Conservation (phyloP, 1,140 invertebrate species). For the Drosophila melanogaster region Release_6_plus_ISO1_MT NC_004354.4:4154001-4154500, state of each 20-base stretch:
- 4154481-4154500: background rate
- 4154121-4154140: background rate
- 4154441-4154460: conserved; percentile 35
- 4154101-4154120: background rate
- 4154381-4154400: conserved; percentile 83
- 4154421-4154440: conserved; percentile 81
- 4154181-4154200: conserved; percentile 4
- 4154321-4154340: conserved; percentile 27
- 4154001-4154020: background rate
- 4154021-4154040: background rate
- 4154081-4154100: background rate
- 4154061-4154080: background rate
- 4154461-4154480: conserved; percentile 25
- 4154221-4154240: conserved; percentile 2
- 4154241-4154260: conserved; percentile 25
- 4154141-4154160: background rate
- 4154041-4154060: background rate
- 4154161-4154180: background rate
- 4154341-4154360: background rate
- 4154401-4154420: conserved; percentile 84
- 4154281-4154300: conserved; percentile 40
- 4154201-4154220: background rate
- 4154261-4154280: conserved; percentile 41
- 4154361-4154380: conserved; percentile 22
- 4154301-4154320: conserved; percentile 34